Evolutionary conservation across 1,140 invertebrate genomes (phyloP).

Genomic region (Diachasma alloeum): DNA sequence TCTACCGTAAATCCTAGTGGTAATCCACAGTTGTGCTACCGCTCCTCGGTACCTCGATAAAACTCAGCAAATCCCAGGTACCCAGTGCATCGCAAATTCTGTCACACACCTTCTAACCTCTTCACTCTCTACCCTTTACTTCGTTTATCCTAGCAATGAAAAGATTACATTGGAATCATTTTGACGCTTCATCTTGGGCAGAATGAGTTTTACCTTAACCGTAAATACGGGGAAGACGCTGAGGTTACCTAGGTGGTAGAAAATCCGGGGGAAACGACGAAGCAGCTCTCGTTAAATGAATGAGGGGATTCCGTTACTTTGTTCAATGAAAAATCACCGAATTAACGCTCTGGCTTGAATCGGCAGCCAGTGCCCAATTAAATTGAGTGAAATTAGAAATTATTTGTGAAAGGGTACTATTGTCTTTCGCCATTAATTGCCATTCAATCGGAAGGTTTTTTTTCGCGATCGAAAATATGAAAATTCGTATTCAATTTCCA

Average conservation of each 20-base stretch:
- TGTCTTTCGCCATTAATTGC: too few species aligned
- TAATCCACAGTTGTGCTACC: conserved; percentile 13
- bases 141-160: not conserved
- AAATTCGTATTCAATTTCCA: too few species aligned
- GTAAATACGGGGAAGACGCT: not conserved
- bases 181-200: not conserved
- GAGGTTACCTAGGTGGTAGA: not conserved
- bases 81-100: conserved; percentile 12
- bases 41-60: conserved; percentile 17
- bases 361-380: not conserved
- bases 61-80: conserved; percentile 5
- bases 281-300: not conserved
- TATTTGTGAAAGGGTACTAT: too few species aligned
- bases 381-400: not conserved
- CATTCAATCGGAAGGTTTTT: too few species aligned
- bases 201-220: not conserved
- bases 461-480: too few species aligned
- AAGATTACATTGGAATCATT: not conserved
- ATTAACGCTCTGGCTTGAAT: not conserved
- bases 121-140: not conserved
- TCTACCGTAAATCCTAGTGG: conserved; percentile 26
- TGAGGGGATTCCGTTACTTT: not conserved
- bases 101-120: not conserved
- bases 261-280: not conserved
- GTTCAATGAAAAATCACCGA: not conserved